Base-by-base conservation (phyloP, 2,113 vertebrate species). In the Centropus bengalensis region DNA sequence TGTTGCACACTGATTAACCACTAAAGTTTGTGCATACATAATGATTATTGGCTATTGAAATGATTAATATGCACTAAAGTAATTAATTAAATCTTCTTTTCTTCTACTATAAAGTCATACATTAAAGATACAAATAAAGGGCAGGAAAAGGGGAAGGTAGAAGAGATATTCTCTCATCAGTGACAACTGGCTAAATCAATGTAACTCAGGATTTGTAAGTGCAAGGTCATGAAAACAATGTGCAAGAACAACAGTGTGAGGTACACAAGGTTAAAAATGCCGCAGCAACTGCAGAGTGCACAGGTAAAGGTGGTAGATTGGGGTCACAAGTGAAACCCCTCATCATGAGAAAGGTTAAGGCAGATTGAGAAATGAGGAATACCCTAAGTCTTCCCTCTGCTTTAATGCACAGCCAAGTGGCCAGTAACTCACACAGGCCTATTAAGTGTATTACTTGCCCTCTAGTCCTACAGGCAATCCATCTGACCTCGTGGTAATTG, bases 201-300 rank as follows among this genome's bases (percentile, higher is more conserved):
- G 20, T 8, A 4, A 36, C 33, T 59, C 32, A 45, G 38, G 42
- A 67, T 78, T 79, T 78, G 17, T 22, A 82, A 75, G 47, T 17
- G 1, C 32, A n/a, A 66, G 9, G 10, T 45, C 42, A 22, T 17
- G 40, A 69, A 33, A 88, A 54, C 2, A 83, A 38, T 2, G 1
- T 0, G 3, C 6, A 66, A 26, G 14, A 62, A 4, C 8, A 62
- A 16, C 21, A 58, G 7, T 1, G 1, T n/a, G 38, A 78, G 13
- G 30, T 26, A 17, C 7, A 10, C 15, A 77, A 63, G 9, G 8
- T 6, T 32, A 51, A 82, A 87, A 89, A 51, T 45, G 38, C 8
- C 55, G 52, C 51, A 62, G 26, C 27, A 70, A 3, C 55, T 71
- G 24, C 51, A 30, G n/a, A 24, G 14, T 62, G 23, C 15, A 6